These are phyloP conservation scores for Tricholauxania praeusta DNA, from an alignment of 2,888 invertebrate species.

Conservation along the genomic window DNA sequence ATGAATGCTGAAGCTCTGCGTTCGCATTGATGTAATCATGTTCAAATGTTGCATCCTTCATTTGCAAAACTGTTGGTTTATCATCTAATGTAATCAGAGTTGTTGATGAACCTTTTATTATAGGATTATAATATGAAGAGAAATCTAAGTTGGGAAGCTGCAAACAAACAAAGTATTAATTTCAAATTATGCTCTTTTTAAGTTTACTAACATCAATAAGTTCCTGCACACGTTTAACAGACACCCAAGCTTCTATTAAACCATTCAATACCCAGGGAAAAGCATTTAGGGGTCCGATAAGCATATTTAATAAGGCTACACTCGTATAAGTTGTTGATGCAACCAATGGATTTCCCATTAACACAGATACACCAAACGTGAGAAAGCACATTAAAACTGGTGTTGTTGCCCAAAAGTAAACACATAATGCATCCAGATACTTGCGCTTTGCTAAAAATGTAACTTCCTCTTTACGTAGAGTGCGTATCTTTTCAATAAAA, in stretches of 20 bases:
- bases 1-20: conserved; percentile 44
- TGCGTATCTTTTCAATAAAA: conserved; percentile 79
- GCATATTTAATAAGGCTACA: conserved; percentile 94
- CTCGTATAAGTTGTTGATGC: conserved; percentile 95
- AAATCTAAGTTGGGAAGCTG: conserved; percentile 64
- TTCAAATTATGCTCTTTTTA: not conserved
- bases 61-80: conserved; percentile 71
- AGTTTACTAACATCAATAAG: conserved; percentile 77
- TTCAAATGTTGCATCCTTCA: conserved; percentile 74
- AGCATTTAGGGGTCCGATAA: conserved; percentile 95
- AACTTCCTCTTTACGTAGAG: conserved; percentile 78
- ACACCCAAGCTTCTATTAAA: conserved; percentile 95
- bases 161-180: conserved; percentile 10
- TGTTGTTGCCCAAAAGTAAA: conserved; percentile 98
- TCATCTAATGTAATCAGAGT: conserved; percentile 65
- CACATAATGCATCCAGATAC: conserved; percentile 96
- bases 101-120: conserved; percentile 52
- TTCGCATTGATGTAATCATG: conserved; percentile 49
- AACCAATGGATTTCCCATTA: conserved; percentile 79
- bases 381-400: conserved; percentile 90
- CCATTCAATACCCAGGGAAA: conserved; percentile 99
- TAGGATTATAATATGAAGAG: conserved; percentile 64
- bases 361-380: conserved; percentile 83
- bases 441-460: conserved; percentile 86
- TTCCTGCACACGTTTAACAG: conserved; percentile 86